Conservation (phyloP, 2,888 invertebrate species). For the Macrophya annulata region DNA sequence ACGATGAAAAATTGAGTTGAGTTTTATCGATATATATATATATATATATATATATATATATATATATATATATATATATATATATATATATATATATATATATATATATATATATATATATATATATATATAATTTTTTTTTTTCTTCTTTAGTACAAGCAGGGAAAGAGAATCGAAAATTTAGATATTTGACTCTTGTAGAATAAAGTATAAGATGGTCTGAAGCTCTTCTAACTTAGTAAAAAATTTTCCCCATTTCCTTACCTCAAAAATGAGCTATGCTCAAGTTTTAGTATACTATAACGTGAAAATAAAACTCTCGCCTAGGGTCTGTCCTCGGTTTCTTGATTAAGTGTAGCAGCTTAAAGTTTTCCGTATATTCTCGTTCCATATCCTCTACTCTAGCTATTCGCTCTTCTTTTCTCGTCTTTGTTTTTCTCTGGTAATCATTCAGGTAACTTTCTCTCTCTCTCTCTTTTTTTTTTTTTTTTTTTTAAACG, state of each 20-base stretch:
- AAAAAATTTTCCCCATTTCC: background rate
- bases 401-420: background rate
- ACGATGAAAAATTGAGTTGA: constrained; percentile 15
- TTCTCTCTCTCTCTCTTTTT: too few relatives aligned
- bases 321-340: background rate
- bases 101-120: too few relatives aligned
- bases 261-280: background rate
- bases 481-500: background rate
- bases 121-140: too few relatives aligned
- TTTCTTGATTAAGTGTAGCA: constrained; percentile 8
- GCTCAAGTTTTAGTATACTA: constrained; percentile 23
- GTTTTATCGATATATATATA: background rate
- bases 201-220: background rate
- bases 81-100: too few relatives aligned
- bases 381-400: background rate
- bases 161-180: background rate
- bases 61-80: too few relatives aligned
- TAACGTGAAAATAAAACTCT: background rate
- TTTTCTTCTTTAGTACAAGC: background rate
- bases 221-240: background rate
- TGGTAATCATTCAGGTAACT: background rate
- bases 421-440: background rate
- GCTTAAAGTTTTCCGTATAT: constrained; percentile 12
- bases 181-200: background rate
- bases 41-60: too few relatives aligned